Percentiles rank a stretch among this genome's conserved stretches.
These are phyloP conservation scores for Drosophila auraria DNA, from an alignment of 1,140 invertebrate genomes.

Conservation along the genomic window DNA sequence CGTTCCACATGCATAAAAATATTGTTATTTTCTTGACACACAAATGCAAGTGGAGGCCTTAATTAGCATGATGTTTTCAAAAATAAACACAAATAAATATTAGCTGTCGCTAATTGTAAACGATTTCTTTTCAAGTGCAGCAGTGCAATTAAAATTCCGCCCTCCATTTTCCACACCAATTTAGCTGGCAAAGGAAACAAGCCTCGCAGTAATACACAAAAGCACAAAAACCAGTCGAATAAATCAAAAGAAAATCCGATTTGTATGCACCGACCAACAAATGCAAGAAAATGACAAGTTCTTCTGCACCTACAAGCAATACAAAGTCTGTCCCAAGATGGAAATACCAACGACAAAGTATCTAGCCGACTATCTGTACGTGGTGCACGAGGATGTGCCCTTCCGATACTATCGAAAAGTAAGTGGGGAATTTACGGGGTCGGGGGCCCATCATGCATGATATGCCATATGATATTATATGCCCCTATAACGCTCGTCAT, in stretches of 20 bases:
- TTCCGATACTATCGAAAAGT: slow-evolving; percentile 85
- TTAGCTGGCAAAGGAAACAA: slow-evolving; percentile 20
- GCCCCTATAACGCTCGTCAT: slow-evolving; percentile 31
- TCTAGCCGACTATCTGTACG: slow-evolving; percentile 84
- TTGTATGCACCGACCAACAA: slow-evolving; percentile 66
- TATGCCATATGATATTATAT: slow-evolving; percentile 49
- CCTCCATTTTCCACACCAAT: slow-evolving; percentile 3
- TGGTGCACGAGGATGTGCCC: slow-evolving; percentile 84
- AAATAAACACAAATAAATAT: slow-evolving; percentile 35
- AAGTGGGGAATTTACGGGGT: slow-evolving; percentile 51
- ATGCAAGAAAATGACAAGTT: slow-evolving; percentile 85
- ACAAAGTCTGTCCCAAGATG: slow-evolving; percentile 85
- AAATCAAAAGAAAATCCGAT: slow-evolving; percentile 12
- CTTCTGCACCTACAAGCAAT: slow-evolving; percentile 75
- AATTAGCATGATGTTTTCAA: slow-evolving; percentile 48
- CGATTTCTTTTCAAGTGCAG: slow-evolving; percentile 38
- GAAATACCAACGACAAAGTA: slow-evolving; percentile 85
- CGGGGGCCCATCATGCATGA: slow-evolving; percentile 39
- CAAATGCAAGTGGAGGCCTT: slow-evolving; percentile 53
- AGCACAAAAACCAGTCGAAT: not conserved
- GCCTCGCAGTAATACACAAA: slow-evolving; percentile 8
- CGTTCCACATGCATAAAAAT: slow-evolving; percentile 70
- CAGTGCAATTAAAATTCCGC: slow-evolving; percentile 26
- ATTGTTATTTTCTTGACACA: slow-evolving; percentile 55
- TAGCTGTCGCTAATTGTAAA: slow-evolving; percentile 27